phyloP scores from a whole-genome alignment of 2,113 vertebrate genomes.

The Xiphophorus maculatus region DNA sequence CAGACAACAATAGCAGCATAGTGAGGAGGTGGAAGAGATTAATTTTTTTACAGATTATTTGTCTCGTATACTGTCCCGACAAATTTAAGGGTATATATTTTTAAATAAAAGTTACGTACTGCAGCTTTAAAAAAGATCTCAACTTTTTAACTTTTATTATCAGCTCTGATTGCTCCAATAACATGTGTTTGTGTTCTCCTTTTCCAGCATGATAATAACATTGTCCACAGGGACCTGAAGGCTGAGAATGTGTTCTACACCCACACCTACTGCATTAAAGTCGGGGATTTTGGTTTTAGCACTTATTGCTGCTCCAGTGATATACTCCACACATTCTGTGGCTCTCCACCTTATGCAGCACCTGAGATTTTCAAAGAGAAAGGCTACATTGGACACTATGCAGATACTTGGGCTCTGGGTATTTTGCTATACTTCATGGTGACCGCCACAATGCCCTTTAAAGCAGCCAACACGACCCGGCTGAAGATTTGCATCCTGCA shows the following conservation, averaged over 20 bases:
- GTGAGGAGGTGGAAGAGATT: no score
- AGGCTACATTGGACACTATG: conserved; percentile 67
- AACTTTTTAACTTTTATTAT: background rate
- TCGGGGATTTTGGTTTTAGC: conserved; percentile 84
- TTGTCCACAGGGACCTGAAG: conserved; percentile 82
- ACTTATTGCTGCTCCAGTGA: conserved; percentile 53
- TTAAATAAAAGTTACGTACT: no score
- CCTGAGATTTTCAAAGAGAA: conserved; percentile 77
- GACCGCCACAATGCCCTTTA: conserved; percentile 77
- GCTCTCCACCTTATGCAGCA: conserved; percentile 79
- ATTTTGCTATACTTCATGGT: conserved; percentile 81
- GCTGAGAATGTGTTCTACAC: conserved; percentile 82
- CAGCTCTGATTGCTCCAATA: background rate
- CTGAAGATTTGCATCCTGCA: conserved; percentile 72
- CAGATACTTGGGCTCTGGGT: conserved; percentile 80
- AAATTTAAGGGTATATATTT: no score
- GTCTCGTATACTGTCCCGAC: no score
- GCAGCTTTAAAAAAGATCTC: background rate
- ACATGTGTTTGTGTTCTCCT: conserved; percentile 19
- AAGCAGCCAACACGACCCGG: conserved; percentile 60
- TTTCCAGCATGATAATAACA: conserved; percentile 78
- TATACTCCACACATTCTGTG: conserved; percentile 75
- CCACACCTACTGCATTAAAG: conserved; percentile 76
- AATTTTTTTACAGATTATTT: no score
- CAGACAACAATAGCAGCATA: no score